Base-by-base conservation (phyloP, 2,888 invertebrate species). In the Hololepta plana region DNA sequence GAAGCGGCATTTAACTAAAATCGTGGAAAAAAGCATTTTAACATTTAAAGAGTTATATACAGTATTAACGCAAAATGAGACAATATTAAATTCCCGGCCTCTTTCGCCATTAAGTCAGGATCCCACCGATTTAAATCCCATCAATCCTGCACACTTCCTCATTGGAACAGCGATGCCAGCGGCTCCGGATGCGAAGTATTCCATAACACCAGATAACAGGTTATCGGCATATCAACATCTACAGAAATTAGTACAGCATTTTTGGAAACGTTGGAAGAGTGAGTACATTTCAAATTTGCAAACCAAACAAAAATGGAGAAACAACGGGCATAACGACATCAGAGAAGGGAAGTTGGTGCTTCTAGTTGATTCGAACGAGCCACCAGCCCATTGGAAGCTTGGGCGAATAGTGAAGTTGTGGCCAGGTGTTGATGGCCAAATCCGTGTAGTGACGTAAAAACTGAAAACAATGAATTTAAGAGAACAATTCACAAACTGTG, bases 211-310 rank as follows among this genome's bases (percentile, higher is more conserved):
- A 7, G 22, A 4, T 8, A 23, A 23, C 4, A 8, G 21, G 4
- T 12, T 26, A 10, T 6, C 4, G 11, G 9, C 6, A 3, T 26
- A 11, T 7, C 4, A 26, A 20, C 21, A 4, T 7, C 4, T 26
- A 4, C 26, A 26, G 20, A 17, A 26, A 5, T 3, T 23, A 3
- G 8, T 10, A 8, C 26, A 26, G 20, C 12, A 9, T 11, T 26
- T 26, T 26, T 26, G 26, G 26, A 11, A 7, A 20, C 15, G 26
- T 13, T 26, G 26, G 26, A 4, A 4, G 6, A 4, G 4, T 3
- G 26, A 26, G 11, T 26, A 26, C 15, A 15, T 45, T 3, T 20
- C 32, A 4, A 14, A 28, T 2, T 32, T 44, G 1, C 44, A 43
- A 19, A 15, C 24, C 13, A 24, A 30, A 15, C 14, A 23, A n/a